Evolutionary conservation across 1,140 invertebrate genomes (phyloP).

Genomic region (Babylonia areolata): DNA sequence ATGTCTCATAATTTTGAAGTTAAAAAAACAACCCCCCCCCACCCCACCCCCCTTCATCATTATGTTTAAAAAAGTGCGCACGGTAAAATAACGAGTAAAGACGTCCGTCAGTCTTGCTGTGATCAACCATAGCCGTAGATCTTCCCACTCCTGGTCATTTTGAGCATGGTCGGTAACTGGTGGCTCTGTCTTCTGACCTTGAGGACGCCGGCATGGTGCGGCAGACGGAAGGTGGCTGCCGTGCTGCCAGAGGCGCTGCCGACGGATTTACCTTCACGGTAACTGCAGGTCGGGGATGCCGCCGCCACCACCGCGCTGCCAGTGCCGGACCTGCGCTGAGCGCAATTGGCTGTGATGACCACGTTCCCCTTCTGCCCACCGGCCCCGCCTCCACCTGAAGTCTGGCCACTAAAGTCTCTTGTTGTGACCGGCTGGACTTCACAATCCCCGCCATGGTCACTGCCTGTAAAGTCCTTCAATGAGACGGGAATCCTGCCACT

Average conservation of each 20-base stretch:
- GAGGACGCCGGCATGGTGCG: background rate
- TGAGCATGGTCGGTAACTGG: background rate
- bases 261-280: background rate
- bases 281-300: background rate
- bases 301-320: background rate
- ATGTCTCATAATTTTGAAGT: no score
- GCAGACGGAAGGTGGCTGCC: background rate
- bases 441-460: background rate
- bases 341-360: no score
- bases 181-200: background rate
- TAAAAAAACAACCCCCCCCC: no score
- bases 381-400: no score
- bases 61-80: no score
- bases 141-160: constrained; percentile 32
- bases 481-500: background rate
- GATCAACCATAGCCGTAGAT: background rate
- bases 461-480: background rate
- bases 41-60: no score
- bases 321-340: no score
- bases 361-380: no score
- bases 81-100: no score
- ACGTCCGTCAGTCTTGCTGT: no score
- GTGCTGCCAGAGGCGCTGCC: background rate
- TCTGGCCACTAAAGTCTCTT: no score
- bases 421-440: no score